Evolutionary conservation across 1,140 invertebrate genomes (phyloP).

Genomic region (Nephila pilipes): DNA sequence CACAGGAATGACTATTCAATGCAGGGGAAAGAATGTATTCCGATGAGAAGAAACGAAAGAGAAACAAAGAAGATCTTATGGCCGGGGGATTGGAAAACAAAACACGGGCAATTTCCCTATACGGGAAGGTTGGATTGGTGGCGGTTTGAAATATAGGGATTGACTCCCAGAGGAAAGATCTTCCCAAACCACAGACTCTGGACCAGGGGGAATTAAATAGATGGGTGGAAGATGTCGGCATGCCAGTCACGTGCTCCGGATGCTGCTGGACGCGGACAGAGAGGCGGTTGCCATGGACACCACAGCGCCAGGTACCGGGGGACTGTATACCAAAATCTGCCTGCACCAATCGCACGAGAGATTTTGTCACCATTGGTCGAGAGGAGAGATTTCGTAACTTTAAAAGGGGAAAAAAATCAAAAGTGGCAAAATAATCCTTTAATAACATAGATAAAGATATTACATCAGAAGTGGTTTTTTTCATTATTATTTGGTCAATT

Average conservation of each 20-base stretch:
- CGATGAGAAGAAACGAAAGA: neutral
- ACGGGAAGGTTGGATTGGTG: neutral
- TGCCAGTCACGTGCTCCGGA: constrained; percentile 70
- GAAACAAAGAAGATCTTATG: neutral
- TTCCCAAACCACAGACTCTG: constrained; percentile 65
- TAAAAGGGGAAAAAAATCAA: no score
- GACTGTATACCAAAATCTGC: constrained; percentile 33
- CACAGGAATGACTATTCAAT: neutral
- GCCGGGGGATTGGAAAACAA: constrained; percentile 23
- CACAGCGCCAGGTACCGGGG: constrained; percentile 68
- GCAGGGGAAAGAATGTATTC: neutral
- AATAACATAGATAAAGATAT: no score
- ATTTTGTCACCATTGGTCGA: neutral
- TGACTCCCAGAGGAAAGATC: constrained; percentile 65
- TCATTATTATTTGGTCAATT: no score
- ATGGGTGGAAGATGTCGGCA: constrained; percentile 65
- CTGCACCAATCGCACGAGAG: neutral
- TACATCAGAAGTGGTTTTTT: no score
- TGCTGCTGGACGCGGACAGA: constrained; percentile 70
- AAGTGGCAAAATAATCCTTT: no score
- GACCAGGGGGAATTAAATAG: constrained; percentile 73
- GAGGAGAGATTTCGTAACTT: neutral
- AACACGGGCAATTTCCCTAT: constrained; percentile 56
- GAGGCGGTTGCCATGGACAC: constrained; percentile 70
- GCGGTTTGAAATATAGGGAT: constrained; percentile 70